These are phyloP conservation scores for Tokudaia tokunoshimensis DNA, from an alignment of 2,797 vertebrate species.

Conservation along the genomic window DNA sequence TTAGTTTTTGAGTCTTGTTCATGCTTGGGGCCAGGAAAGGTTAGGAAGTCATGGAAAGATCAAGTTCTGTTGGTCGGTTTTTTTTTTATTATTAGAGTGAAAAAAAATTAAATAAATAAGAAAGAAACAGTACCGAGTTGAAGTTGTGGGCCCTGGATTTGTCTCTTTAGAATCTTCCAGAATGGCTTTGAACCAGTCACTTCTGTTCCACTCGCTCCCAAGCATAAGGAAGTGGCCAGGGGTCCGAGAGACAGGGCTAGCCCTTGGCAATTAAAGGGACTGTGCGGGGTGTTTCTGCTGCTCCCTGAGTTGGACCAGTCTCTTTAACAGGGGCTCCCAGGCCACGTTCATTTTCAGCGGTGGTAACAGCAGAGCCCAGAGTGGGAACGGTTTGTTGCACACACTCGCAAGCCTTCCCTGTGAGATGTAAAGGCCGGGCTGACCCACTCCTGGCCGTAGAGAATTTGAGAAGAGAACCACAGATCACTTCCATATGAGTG, in stretches of 20 bases:
- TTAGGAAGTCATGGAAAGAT: neutral
- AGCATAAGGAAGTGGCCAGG: neutral
- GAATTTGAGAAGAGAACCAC: neutral
- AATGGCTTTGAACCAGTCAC: neutral
- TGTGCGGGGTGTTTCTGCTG: no score
- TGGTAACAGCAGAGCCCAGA: neutral
- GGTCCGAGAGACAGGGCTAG: no score
- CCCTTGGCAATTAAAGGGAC: neutral
- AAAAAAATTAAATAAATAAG: neutral
- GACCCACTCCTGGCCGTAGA: neutral
- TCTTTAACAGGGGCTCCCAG: neutral
- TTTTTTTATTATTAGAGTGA: neutral
- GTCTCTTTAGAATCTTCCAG: slow-evolving; percentile 1
- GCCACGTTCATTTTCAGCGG: neutral
- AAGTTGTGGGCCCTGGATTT: neutral
- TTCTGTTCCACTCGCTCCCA: neutral
- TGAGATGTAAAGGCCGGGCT: neutral
- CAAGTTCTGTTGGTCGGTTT: neutral
- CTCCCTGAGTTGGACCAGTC: neutral
- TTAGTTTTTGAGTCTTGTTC: neutral
- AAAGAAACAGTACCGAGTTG: neutral
- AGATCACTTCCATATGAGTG: neutral
- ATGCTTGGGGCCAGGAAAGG: neutral
- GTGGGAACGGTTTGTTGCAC: rapidly evolving
- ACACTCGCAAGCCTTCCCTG: neutral